Conservation (phyloP, 2,888 invertebrate species). For the Amphipyra berbera region DNA sequence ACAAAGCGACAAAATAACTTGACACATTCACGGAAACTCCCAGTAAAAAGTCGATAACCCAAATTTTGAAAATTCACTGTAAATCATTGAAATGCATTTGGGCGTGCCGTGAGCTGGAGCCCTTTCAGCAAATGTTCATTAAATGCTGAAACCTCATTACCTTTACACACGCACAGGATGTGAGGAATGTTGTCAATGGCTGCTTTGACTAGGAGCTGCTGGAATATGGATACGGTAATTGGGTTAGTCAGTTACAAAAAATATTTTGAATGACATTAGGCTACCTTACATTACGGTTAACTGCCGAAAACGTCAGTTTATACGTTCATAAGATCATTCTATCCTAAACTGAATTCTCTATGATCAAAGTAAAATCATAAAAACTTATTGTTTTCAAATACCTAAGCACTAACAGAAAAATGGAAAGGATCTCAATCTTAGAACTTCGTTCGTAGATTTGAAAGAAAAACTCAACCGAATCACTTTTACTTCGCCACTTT, state of each 20-base stretch:
- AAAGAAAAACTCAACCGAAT: constrained; percentile 2
- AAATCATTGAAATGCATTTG: constrained; percentile 48
- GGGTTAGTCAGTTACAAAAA: neutral
- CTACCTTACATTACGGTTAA: too few species aligned
- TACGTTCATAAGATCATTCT: too few species aligned
- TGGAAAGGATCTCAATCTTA: neutral
- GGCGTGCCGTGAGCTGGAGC: constrained; percentile 47
- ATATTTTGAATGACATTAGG: neutral
- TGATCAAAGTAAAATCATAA: neutral
- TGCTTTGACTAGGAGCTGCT: constrained; percentile 3
- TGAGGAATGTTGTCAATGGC: constrained; percentile 33
- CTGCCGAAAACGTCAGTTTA: too few species aligned
- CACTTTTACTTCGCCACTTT: constrained; percentile 21
- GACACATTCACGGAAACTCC: constrained; percentile 27
- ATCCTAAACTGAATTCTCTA: neutral
- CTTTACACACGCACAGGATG: constrained; percentile 46
- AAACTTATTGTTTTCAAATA: neutral
- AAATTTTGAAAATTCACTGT: constrained; percentile 37
- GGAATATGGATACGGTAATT: constrained; percentile 38
- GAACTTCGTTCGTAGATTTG: neutral
- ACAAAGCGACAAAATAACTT: constrained; percentile 10
- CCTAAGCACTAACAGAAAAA: neutral
- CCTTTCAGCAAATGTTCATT: constrained; percentile 48
- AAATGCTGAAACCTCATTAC: constrained; percentile 50
- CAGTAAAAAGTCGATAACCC: constrained; percentile 41